Evolutionary conservation across 2,797 vertebrate species (phyloP), one percentile per base, ranked within the genome.

Genomic region (Ambastaia sidthimunki): DNA sequence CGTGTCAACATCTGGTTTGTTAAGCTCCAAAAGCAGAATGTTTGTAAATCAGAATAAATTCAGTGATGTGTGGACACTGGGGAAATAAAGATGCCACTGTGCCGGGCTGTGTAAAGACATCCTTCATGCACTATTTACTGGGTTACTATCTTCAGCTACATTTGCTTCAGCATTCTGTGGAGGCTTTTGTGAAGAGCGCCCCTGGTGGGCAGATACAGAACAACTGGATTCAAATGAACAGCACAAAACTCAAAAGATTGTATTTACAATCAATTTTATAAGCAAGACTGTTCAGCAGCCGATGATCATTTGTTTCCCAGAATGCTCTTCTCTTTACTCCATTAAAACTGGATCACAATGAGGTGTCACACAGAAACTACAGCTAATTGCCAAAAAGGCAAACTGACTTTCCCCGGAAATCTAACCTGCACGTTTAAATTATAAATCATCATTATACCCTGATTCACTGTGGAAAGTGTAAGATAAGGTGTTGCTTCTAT

Each of bases 71-170:
- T 62, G 41, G 59, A 59, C 12, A 15, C 37, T 31, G 12, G 9
- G n/a, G 23, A 37, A 74, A 57, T 52, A 11, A 62, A 47, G 16
- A 13, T 34, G 34, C 68, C 71, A 63, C 13, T 81, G 81, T 69
- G 70, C 75, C 62, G 71, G 75, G 77, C 88, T 89, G 85, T 85
- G 75, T 85, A 88, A 88, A 87, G 74, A 80, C 81, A 73, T 80
- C 88, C 82, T 90, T 91, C 85, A 90, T 86, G 89, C 87, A 88
- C 88, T 81, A 89, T 90, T 91, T 90, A 86, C 83, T 89, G 86
- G 89, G 88, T 89, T 86, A 50, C 62, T 15, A 47, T 89, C 84
- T 67, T 7, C 80, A 23, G 83, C 82, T 34, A 16, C 65, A 60
- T 63, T 66, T 65, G 21, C 55, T 77, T 71, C 62, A 67, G 65